Percentiles rank a stretch among this genome's conserved stretches.
phyloP scores from a whole-genome alignment of 2,888 invertebrate genomes.

The Lycophotia porphyrea region DNA sequence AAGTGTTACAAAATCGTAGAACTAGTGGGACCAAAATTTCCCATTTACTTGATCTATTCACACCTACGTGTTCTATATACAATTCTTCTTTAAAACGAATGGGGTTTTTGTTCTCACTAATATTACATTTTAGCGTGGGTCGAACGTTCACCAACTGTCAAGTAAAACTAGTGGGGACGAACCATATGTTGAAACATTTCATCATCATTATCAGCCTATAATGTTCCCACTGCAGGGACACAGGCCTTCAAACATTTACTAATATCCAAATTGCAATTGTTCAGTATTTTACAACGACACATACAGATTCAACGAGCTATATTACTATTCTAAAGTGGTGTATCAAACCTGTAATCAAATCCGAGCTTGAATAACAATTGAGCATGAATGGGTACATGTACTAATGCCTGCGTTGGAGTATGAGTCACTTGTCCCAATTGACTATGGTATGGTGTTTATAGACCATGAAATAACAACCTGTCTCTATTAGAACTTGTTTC shows the following conservation, averaged over 20 bases:
- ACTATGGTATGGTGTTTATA: conserved; percentile 48
- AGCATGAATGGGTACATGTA: conserved; percentile 23
- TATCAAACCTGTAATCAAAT: conserved; percentile 44
- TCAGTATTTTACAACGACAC: neutral
- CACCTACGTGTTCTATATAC: too few relatives aligned
- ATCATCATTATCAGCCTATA: too few relatives aligned
- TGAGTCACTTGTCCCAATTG: conserved; percentile 51
- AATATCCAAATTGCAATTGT: neutral
- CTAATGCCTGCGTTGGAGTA: neutral
- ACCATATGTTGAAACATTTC: too few relatives aligned
- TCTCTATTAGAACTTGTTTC: conserved; percentile 4
- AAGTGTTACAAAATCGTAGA: too few relatives aligned
- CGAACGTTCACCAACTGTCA: too few relatives aligned
- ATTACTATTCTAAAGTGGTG: conserved; percentile 12
- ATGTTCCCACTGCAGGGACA: too few relatives aligned
- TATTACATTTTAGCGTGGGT: too few relatives aligned
- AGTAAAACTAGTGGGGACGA: too few relatives aligned
- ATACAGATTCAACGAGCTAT: conserved; percentile 6
- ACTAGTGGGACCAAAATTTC: too few relatives aligned
- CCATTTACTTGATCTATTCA: too few relatives aligned
- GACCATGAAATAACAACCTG: conserved; percentile 61
- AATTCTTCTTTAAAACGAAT: too few relatives aligned
- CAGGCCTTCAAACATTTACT: neutral
- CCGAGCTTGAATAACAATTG: conserved; percentile 33
- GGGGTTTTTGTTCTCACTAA: too few relatives aligned